Evolutionary conservation across 2,113 vertebrate genomes (phyloP).

Genomic region (Periophthalmus modestus): DNA sequence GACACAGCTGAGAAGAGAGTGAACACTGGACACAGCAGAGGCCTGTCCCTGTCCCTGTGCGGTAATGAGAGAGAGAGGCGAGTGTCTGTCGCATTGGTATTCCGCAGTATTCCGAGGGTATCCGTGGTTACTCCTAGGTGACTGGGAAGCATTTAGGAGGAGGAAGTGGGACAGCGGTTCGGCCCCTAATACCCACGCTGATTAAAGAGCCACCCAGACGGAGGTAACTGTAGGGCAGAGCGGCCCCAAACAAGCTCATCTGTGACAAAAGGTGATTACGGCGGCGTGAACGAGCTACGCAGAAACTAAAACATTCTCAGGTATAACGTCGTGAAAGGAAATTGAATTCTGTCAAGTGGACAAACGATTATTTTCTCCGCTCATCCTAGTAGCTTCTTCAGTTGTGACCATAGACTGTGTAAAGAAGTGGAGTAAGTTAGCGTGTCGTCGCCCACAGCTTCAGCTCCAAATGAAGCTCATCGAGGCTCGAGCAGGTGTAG

Average conservation of each 20-base stretch:
- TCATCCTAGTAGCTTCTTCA: too few relatives aligned
- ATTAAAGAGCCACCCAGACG: conserved; percentile 58
- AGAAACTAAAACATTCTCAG: too few relatives aligned
- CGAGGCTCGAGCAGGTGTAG: too few relatives aligned
- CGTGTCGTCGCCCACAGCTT: too few relatives aligned
- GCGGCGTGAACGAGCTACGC: background rate
- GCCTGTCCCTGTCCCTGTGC: conserved; percentile 36
- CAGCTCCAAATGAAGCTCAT: too few relatives aligned
- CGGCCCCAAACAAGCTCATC: conserved; percentile 32
- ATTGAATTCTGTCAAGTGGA: too few relatives aligned
- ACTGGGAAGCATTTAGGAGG: conserved; percentile 85
- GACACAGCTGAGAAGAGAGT: conserved; percentile 54
- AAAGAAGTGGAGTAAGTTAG: too few relatives aligned
- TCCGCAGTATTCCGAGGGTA: conserved; percentile 78
- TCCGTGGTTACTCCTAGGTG: conserved; percentile 90
- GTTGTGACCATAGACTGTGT: too few relatives aligned
- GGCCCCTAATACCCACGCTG: conserved; percentile 73
- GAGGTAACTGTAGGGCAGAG: conserved; percentile 71
- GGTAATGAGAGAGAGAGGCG: conserved; percentile 63
- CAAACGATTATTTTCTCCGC: too few relatives aligned
- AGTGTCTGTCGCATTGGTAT: conserved; percentile 83
- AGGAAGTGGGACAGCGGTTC: conserved; percentile 77
- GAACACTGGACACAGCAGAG: conserved; percentile 54
- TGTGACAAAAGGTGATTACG: background rate
- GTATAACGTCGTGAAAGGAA: too few relatives aligned